A percentile compares a stretch with the other conserved stretches of the same genome.
Conservation (phyloP, 1,140 invertebrate species). For the Papilio dardanus region DNA sequence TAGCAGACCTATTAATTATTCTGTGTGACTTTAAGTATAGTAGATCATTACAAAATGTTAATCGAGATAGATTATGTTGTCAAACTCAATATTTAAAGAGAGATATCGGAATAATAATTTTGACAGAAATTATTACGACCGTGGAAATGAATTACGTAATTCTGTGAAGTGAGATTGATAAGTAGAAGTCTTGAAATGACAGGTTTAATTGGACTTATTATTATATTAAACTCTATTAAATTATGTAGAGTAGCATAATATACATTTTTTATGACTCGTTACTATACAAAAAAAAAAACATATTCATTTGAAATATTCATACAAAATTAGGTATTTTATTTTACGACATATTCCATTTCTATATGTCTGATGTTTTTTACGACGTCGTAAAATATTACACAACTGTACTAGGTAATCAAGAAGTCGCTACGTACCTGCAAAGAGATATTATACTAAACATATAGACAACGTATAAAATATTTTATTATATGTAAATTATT, state of each 20-base stretch:
- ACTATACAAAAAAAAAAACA: neutral
- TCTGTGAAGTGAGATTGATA: neutral
- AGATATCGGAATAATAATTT: neutral
- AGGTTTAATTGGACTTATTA: too few relatives aligned
- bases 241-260: too few relatives aligned
- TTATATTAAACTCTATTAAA: neutral
- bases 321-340: neutral
- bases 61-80: neutral
- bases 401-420: constrained; percentile 1
- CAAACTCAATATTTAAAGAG: neutral
- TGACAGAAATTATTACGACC: neutral
- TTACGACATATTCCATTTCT: constrained; percentile 18
- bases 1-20: neutral
- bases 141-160: neutral
- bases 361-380: constrained; percentile 18
- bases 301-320: neutral
- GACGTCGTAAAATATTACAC: constrained; percentile 20
- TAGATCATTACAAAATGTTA: neutral
- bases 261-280: neutral
- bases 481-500: neutral
- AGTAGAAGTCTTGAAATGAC: neutral
- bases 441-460: neutral
- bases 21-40: neutral
- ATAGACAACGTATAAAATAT: neutral
- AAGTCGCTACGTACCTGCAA: neutral